Conservation (phyloP, 1,140 invertebrate genomes). For the Lepidotrigona ventralis region DNA sequence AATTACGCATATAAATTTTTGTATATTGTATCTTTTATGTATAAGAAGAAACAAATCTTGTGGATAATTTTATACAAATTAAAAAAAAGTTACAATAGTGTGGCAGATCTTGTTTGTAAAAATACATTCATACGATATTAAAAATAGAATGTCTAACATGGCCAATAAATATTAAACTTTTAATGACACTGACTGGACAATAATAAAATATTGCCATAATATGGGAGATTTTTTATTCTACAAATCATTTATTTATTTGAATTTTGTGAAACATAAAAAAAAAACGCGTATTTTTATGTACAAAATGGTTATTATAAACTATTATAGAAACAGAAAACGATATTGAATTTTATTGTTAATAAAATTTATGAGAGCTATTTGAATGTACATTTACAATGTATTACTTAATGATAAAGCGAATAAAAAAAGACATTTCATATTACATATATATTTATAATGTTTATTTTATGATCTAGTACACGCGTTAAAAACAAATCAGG, state of each 20-base stretch:
- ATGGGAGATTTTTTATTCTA: neutral
- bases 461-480: conserved; percentile 29
- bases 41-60: neutral
- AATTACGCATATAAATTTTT: neutral
- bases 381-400: neutral
- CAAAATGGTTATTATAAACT: neutral
- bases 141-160: neutral
- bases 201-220: neutral
- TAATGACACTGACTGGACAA: neutral
- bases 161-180: neutral
- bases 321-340: neutral
- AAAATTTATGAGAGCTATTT: neutral
- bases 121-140: neutral
- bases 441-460: conserved; percentile 6
- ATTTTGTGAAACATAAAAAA: neutral
- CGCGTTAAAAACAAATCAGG: neutral
- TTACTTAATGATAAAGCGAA: neutral
- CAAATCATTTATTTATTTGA: neutral
- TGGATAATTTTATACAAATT: neutral
- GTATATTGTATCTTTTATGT: neutral
- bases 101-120: neutral
- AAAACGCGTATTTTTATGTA: neutral
- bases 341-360: neutral
- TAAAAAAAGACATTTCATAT: neutral
- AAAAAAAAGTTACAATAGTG: neutral